Base-by-base conservation (phyloP, 2,113 vertebrate species). In the Lophura nycthemera region DNA sequence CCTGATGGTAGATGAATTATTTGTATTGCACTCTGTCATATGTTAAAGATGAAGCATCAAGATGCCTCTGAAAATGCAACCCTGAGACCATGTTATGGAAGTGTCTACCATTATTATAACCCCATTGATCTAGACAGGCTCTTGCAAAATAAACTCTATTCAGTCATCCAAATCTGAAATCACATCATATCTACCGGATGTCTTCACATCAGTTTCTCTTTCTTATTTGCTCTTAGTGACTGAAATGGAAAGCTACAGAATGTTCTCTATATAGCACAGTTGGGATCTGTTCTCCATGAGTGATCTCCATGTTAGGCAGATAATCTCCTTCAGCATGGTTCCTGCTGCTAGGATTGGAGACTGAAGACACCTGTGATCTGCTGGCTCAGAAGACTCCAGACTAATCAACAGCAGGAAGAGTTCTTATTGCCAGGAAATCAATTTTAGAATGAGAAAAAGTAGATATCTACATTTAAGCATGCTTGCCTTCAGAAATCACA, bases 261-360 rank as follows among this genome's bases (percentile, higher is more conserved):
- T 13, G 43, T 15, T 4, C 11, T 79, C 30, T 73, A 11, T 9
- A 3, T 56, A 61, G 24, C 3, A 17, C 12, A 71, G 5, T 34
- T 59, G 52, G 50, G 22, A 15, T 6, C 22, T 0, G 0, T 42
- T 59, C 45, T 70, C 18, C 48, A 17, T 11, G 64, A 21, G 22
- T 47, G 34, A 25, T 36, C 25, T 52, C 25, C 11, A 2, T 22
- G 3, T 40, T 60, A 69, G 19, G 30, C 45, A 71, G 5, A 76
- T 32, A 29, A 13, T 64, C 57, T 65, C 36, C 24, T 36, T n/a
- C 52, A 88, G 5, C 6, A 36, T 6, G 2, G 24, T 13, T 94
- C 25, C 24, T 14, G 3, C 42, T 77, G 0, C 34, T 2, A 1
- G n/a, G 9, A 12, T 42, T 30, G 71, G 74, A 43, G 5, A 34